Evolutionary conservation across 2,888 invertebrate genomes (phyloP), one percentile per base, ranked within the genome.

Genomic region (Quadriops clusia): DNA sequence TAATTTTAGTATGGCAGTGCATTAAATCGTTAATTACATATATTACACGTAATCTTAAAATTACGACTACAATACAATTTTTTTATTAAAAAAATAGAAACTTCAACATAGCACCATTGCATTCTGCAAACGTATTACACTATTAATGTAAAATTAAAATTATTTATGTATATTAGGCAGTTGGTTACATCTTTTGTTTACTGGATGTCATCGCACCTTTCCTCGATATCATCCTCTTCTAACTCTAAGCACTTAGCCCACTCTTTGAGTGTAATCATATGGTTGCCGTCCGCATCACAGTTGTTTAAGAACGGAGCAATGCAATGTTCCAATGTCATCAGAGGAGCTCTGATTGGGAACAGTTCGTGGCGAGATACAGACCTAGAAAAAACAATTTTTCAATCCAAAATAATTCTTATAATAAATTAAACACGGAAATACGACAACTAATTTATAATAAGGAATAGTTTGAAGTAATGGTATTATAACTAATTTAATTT

Each of bases 311-410:
- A 97, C 21, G 93, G 91, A 36, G 89, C 86, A 62, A 95, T 94
- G 67, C 97, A 97, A 60, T 94, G 94, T 64, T 97, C 97, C 64
- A 97, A 73, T 18, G 93, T 77, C 73, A 94, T 83, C 41, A 97
- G 69, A 3, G 93, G 91, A 28, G 94, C 94, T 37, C 90, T 77
- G 57, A 94, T 89, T 30, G 93, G 93, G 72, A 93, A 93, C 53
- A 97, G 68, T 65, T 97, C 95, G 67, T 93, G 90, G 20, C 89
- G 77, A 14, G 90, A 90, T 23, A 97, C 87, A 41, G 74, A 57
- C 51, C 81, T 76, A 46, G 11, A 52, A 53, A 39, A 37, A 39
- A 38, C 29, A 38, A n/a, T n/a, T n/a, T n/a, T n/a, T n/a, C n/a
- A n/a, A n/a, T n/a, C n/a, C 18, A 18, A 18, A 18, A 7, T 18